Conservation (phyloP, 2,888 invertebrate species). For the Leptopterna dolabrata region DNA sequence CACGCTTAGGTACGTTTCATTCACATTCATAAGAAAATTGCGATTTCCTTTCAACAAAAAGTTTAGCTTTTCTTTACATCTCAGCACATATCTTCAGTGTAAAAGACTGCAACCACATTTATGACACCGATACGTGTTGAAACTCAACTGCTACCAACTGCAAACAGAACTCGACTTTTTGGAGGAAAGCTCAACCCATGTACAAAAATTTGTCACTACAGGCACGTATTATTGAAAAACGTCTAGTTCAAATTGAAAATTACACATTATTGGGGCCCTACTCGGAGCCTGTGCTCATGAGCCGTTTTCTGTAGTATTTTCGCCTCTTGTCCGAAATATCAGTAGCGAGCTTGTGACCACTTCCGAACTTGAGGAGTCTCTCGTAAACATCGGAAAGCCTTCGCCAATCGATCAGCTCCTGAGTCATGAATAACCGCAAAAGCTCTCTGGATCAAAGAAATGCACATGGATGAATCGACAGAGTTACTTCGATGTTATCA, state of each 20-base stretch:
- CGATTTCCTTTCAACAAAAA: no score
- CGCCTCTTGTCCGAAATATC: not conserved
- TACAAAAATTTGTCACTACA: no score
- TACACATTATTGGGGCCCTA: not conserved
- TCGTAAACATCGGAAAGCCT: not conserved
- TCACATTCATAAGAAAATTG: no score
- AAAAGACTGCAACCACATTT: no score
- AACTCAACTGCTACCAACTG: no score
- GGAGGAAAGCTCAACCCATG: no score
- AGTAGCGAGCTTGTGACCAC: not conserved
- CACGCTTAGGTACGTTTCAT: no score
- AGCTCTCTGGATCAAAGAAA: slow-evolving; percentile 8
- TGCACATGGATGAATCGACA: not conserved
- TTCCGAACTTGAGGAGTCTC: not conserved
- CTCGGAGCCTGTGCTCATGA: not conserved
- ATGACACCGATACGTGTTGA: no score
- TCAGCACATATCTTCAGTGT: no score
- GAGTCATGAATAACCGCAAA: not conserved
- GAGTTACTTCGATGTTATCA: no score
- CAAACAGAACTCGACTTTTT: no score
- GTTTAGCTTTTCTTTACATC: no score
- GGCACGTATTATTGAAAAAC: not conserved
- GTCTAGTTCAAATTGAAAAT: not conserved
- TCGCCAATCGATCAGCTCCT: slow-evolving; percentile 10
- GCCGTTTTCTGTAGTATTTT: not conserved